Percentiles rank a stretch among this genome's conserved stretches.
These are phyloP conservation scores for Bemisia tabaci DNA, from an alignment of 1,140 invertebrate species.

Conservation along the genomic window DNA sequence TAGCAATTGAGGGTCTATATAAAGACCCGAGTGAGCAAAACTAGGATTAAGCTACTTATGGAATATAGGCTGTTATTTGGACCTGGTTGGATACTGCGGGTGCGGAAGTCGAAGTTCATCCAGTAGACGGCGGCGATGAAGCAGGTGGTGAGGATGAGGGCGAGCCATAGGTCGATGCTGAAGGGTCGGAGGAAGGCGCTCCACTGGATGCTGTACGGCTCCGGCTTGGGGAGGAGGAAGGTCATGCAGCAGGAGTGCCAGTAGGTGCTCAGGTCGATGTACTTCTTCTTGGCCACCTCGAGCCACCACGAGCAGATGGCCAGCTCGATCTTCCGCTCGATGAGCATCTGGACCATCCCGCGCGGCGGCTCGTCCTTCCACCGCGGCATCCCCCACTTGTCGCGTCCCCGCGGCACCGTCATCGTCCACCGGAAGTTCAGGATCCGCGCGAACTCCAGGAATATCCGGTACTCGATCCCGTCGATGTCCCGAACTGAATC, in stretches of 20 bases:
- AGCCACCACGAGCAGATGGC: conserved; percentile 14
- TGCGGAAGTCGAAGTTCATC: background rate
- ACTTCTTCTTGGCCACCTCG: background rate
- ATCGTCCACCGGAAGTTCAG: conserved; percentile 9
- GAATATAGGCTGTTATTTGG: too few species aligned
- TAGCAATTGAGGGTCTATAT: too few species aligned
- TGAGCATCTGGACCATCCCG: conserved; percentile 8
- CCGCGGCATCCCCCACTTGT: conserved; percentile 12
- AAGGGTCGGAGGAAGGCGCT: conserved; percentile 12
- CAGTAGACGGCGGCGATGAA: background rate
- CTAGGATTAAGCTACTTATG: too few species aligned
- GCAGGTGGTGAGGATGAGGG: background rate
- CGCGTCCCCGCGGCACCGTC: background rate
- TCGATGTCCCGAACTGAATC: too few species aligned
- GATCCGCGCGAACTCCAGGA: conserved; percentile 7
- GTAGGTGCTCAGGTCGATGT: conserved; percentile 12
- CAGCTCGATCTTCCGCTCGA: conserved; percentile 4
- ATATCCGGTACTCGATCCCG: conserved; percentile 13
- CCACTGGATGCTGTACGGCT: conserved; percentile 9
- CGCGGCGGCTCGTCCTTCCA: conserved; percentile 5
- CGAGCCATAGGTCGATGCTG: conserved; percentile 5
- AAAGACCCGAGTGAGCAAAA: too few species aligned
- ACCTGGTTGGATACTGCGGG: background rate
- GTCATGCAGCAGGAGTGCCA: conserved; percentile 12
- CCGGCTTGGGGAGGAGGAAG: conserved; percentile 13